Conservation (phyloP, 2,113 vertebrate genomes). For the Polypterus senegalus region DNA sequence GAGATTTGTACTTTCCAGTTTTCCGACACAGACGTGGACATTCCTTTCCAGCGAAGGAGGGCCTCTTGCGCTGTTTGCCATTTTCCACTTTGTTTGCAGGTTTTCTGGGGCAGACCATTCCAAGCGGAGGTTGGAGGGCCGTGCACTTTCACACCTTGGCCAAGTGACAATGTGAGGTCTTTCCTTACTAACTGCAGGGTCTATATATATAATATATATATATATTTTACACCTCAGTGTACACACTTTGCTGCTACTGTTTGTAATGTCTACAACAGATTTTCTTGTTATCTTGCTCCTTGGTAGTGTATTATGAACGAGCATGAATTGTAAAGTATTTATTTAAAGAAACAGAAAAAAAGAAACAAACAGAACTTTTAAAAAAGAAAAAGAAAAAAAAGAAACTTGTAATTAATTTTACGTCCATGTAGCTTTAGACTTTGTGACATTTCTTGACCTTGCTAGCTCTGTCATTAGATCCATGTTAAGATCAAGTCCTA, state of each 20-base stretch:
- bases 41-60: conserved; percentile 3
- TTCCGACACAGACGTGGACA: neutral
- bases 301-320: conserved; percentile 82
- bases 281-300: conserved; percentile 62
- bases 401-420: conserved; percentile 65
- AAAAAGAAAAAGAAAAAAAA: conserved; percentile 53
- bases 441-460: conserved; percentile 73
- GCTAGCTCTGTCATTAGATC: conserved; percentile 70
- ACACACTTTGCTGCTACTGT: conserved; percentile 87
- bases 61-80: neutral
- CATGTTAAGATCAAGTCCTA: conserved; percentile 62
- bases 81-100: neutral
- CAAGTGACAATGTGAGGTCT: conserved; percentile 48
- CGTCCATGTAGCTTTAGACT: conserved; percentile 81
- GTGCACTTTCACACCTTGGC: conserved; percentile 40
- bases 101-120: neutral
- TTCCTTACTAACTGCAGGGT: conserved; percentile 68
- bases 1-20: too few species aligned
- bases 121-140: conserved; percentile 17
- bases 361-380: conserved; percentile 46
- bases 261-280: conserved; percentile 73
- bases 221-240: conserved; percentile 56
- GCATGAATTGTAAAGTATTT: conserved; percentile 95
- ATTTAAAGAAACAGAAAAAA: conserved; percentile 69
- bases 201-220: conserved; percentile 35